These are phyloP conservation scores for Zalophus californianus DNA, from an alignment of 2,797 vertebrate species.

Conservation along the genomic window DNA sequence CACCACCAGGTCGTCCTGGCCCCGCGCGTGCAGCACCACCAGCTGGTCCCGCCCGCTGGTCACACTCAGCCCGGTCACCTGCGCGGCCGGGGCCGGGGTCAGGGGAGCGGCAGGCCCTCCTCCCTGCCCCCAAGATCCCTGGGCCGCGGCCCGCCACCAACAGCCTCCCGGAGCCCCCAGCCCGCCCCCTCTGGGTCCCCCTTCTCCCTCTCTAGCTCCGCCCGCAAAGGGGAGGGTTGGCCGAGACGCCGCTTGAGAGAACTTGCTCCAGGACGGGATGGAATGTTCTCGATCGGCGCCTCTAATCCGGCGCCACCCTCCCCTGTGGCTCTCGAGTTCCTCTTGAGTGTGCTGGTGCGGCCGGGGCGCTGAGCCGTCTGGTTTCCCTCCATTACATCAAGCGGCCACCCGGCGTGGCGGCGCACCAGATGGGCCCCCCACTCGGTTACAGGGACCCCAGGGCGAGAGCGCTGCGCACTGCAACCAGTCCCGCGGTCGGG, in stretches of 20 bases:
- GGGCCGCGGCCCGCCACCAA: neutral
- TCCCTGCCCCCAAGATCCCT: rapidly evolving
- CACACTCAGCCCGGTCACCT: conserved; percentile 94
- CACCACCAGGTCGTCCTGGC: conserved; percentile 90
- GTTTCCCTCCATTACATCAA: neutral
- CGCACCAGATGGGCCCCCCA: neutral
- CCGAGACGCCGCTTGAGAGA: neutral
- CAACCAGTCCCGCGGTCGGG: neutral
- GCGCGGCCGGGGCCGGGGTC: neutral
- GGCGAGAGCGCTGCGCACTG: neutral
- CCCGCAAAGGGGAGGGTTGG: neutral
- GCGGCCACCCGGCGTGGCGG: neutral
- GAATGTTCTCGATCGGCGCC: neutral
- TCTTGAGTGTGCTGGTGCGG: neutral
- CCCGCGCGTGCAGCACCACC: conserved; percentile 91
- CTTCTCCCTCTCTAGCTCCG: neutral
- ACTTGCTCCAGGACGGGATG: neutral
- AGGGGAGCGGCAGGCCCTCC: neutral
- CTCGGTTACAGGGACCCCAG: neutral
- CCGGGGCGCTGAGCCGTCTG: neutral
- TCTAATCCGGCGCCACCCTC: neutral
- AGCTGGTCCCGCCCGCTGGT: conserved; percentile 93
- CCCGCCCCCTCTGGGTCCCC: too few relatives aligned
- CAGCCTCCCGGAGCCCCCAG: neutral
- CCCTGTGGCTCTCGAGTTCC: neutral